A percentile compares a stretch with the other conserved stretches of the same genome.
Conservation (phyloP, 2,113 vertebrate genomes). For the Gobio gobio region DNA sequence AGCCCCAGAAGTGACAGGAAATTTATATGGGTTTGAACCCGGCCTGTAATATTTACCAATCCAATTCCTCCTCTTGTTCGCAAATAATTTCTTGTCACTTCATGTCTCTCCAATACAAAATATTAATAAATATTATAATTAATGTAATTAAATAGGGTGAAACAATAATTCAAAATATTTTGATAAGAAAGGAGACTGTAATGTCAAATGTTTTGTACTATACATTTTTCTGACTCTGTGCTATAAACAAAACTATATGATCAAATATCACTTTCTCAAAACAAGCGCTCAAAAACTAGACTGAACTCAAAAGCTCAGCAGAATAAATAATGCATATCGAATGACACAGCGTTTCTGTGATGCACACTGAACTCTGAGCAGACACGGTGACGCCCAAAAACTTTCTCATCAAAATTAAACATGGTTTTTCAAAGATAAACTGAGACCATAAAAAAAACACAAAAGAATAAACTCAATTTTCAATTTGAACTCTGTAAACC, state of each 20-base stretch:
- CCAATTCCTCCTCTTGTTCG: not conserved
- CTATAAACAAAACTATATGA: not conserved
- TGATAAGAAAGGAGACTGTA: not conserved
- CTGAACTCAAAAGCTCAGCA: not conserved
- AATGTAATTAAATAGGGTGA: not conserved
- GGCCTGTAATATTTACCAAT: not conserved
- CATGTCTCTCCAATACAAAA: not conserved
- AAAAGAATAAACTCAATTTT: not conserved
- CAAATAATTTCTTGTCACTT: not conserved
- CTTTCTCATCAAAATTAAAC: slow-evolving; percentile 3
- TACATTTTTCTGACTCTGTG: not conserved
- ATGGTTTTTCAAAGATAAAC: not conserved
- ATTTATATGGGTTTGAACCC: not conserved
- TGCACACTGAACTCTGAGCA: slow-evolving; percentile 5
- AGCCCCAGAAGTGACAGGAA: too few species aligned
- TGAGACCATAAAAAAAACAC: not conserved
- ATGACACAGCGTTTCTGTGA: not conserved
- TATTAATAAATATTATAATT: too few species aligned
- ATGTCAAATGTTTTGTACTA: not conserved
- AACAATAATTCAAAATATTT: not conserved
- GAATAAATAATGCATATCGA: slow-evolving; percentile 16
- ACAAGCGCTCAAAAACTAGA: not conserved
- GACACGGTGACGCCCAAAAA: not conserved
- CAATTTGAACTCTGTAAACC: slow-evolving; percentile 11
- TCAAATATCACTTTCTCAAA: not conserved